Percentiles rank a stretch among this genome's conserved stretches.
Evolutionary conservation across 2,113 vertebrate genomes (phyloP).

Genomic region (Nothocercus julius): DNA sequence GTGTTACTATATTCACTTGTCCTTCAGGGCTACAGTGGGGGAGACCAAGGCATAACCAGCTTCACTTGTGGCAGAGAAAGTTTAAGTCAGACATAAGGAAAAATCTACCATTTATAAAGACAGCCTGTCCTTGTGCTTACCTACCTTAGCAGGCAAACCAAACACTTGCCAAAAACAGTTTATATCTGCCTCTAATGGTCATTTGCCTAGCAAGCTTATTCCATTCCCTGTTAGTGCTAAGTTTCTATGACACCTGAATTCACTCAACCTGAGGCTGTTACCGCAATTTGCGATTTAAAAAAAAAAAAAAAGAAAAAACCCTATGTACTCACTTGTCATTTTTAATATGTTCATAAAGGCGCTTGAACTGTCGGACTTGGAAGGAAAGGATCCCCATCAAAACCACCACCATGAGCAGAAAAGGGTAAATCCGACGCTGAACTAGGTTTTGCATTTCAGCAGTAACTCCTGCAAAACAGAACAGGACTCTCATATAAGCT

Average conservation of each 20-base stretch:
- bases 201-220: neutral
- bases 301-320: neutral
- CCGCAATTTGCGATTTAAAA: neutral
- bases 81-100: neutral
- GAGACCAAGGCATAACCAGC: neutral
- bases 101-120: neutral
- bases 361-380: constrained; percentile 98
- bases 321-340: constrained; percentile 92
- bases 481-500: neutral
- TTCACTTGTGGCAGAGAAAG: neutral
- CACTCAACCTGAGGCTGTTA: neutral
- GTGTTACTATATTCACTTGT: neutral
- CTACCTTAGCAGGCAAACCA: neutral
- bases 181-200: neutral
- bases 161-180: neutral
- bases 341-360: constrained; percentile 99
- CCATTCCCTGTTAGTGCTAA: neutral
- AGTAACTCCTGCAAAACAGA: constrained; percentile 85
- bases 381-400: constrained; percentile 96
- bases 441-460: constrained; percentile 97
- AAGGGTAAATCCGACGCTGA: constrained; percentile 96
- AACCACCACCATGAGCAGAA: constrained; percentile 95
- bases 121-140: neutral
- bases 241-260: neutral
- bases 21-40: neutral